Percentiles rank a stretch among this genome's conserved stretches.
These are phyloP conservation scores for Elysia crispata DNA, from an alignment of 2,888 invertebrate species.

Conservation along the genomic window DNA sequence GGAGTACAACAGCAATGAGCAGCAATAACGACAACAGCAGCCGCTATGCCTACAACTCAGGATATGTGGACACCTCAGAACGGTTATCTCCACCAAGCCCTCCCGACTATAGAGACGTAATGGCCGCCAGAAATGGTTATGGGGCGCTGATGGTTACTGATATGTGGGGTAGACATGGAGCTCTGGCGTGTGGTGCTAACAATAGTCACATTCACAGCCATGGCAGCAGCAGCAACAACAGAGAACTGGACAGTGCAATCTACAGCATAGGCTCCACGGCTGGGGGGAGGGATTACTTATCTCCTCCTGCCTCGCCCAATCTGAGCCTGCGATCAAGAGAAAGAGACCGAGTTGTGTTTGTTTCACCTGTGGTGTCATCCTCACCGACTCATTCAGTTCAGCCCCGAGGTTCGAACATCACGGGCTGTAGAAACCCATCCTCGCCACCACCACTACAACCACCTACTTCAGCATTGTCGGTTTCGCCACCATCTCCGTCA, in stretches of 20 bases:
- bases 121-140: constrained; percentile 43
- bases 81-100: not conserved
- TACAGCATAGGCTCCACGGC: constrained; percentile 34
- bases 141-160: not conserved
- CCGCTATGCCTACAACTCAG: not conserved
- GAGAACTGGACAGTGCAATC: constrained; percentile 11
- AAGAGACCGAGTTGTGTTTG: constrained; percentile 24
- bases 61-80: too few relatives aligned
- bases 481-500: constrained; percentile 16
- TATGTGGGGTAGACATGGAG: not conserved
- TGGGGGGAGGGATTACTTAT: constrained; percentile 31
- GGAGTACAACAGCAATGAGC: too few relatives aligned
- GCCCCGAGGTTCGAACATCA: not conserved
- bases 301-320: constrained; percentile 45
- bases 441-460: not conserved
- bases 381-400: not conserved
- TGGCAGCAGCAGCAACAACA: not conserved
- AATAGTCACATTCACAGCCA: constrained; percentile 11
- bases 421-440: not conserved
- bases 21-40: constrained; percentile 5
- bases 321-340: constrained; percentile 41
- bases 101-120: constrained; percentile 38
- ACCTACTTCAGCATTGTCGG: not conserved
- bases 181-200: not conserved
- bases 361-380: not conserved